Evolutionary conservation across 2,888 invertebrate species (phyloP).

Genomic region (Cryptus viduatorius): DNA sequence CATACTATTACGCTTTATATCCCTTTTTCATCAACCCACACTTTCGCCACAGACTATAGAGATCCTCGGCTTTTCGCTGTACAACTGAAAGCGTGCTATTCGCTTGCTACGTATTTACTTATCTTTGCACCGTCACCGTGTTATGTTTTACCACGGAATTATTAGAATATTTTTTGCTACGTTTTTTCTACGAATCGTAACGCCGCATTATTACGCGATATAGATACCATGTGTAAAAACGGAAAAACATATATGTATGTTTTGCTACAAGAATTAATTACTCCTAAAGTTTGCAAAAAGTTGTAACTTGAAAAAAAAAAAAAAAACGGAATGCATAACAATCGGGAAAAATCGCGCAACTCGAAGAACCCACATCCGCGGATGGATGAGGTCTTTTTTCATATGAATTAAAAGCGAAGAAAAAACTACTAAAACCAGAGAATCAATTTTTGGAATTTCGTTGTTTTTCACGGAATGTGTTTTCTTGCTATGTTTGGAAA

Average conservation of each 20-base stretch:
- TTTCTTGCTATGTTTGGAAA: not conserved
- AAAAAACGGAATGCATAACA: too few species aligned
- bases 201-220: not conserved
- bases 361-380: too few species aligned
- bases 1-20: conserved; percentile 15
- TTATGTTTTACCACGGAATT: not conserved
- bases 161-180: not conserved
- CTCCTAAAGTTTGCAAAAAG: too few species aligned
- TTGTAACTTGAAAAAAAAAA: too few species aligned
- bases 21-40: conserved; percentile 56
- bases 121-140: conserved; percentile 3
- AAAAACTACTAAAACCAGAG: too few species aligned
- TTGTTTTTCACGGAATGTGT: too few species aligned
- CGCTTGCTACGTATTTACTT: not conserved
- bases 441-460: too few species aligned
- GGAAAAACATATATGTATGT: not conserved
- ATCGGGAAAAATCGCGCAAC: too few species aligned
- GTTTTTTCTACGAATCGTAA: not conserved
- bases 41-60: not conserved
- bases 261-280: not conserved
- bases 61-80: not conserved
- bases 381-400: too few species aligned
- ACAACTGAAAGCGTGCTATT: not conserved
- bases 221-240: too few species aligned
- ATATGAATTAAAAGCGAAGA: too few species aligned